Percentiles rank a stretch among this genome's conserved stretches.
Evolutionary conservation across 92 coral and sea anemone species (phyloP).

Genomic region (Palythoa caribaeorum): DNA sequence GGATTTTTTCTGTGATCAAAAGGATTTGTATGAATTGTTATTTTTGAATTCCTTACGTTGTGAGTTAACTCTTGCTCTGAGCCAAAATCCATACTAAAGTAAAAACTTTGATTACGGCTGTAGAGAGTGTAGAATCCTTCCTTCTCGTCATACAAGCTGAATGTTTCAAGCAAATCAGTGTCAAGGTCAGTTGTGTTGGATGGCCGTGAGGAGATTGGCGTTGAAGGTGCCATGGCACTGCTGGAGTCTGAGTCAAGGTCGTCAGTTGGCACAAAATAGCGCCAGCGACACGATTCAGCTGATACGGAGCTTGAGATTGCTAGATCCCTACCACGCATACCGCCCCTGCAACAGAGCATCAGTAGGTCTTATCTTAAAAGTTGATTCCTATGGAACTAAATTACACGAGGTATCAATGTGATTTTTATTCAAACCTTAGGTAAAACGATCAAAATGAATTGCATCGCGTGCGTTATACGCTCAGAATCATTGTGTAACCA

Average conservation of each 20-base stretch:
- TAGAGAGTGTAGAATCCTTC: conserved; percentile 56
- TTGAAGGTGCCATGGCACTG: conserved; percentile 37
- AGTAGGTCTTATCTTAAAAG: background rate
- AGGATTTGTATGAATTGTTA: conserved; percentile 15
- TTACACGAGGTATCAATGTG: background rate
- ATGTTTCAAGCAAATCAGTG: conserved; percentile 69
- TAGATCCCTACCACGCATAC: conserved; percentile 14
- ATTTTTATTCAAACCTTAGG: background rate
- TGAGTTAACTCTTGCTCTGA: conserved; percentile 27
- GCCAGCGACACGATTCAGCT: conserved; percentile 17
- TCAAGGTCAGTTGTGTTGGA: conserved; percentile 43
- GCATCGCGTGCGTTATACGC: no score
- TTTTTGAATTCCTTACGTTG: background rate
- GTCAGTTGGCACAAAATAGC: conserved; percentile 25
- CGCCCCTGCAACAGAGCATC: conserved; percentile 15
- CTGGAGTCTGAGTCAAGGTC: conserved; percentile 31
- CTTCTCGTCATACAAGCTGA: conserved; percentile 54
- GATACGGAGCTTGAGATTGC: conserved; percentile 27
- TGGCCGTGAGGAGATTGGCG: conserved; percentile 36
- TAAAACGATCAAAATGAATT: no score
- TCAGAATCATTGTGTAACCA: no score
- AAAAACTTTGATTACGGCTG: conserved; percentile 63
- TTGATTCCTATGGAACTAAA: background rate
- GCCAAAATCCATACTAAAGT: conserved; percentile 64
- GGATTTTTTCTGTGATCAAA: background rate